Conservation (phyloP, 2,888 invertebrate species). For the Rosalia funebris region DNA sequence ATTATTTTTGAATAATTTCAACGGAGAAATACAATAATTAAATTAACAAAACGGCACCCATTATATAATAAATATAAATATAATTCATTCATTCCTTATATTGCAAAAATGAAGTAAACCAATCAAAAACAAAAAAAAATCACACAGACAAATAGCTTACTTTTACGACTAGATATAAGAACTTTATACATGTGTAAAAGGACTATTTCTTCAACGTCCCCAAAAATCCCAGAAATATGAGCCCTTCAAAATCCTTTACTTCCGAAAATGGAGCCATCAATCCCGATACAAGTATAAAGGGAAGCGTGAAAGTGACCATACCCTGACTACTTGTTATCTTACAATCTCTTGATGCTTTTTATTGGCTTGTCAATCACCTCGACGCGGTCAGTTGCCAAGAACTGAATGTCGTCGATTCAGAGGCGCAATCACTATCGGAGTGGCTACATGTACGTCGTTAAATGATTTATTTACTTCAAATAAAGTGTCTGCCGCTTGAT, state of each 20-base stretch:
- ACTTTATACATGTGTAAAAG: conserved; percentile 30
- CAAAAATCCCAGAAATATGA: conserved; percentile 40
- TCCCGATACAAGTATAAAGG: conserved; percentile 47
- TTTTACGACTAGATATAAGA: too few species aligned
- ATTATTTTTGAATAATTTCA: too few species aligned
- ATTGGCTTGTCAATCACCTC: conserved; percentile 52
- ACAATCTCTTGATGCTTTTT: conserved; percentile 53
- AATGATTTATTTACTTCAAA: conserved; percentile 39
- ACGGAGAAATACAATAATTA: too few species aligned
- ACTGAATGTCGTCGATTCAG: conserved; percentile 35
- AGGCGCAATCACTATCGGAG: conserved; percentile 27
- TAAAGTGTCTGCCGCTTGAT: conserved; percentile 28
- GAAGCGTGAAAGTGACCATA: conserved; percentile 50
- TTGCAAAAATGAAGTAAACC: too few species aligned
- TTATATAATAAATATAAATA: too few species aligned
- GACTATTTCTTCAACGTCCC: conserved; percentile 17
- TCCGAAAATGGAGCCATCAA: conserved; percentile 49
- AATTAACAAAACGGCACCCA: too few species aligned
- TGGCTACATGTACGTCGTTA: conserved; percentile 30
- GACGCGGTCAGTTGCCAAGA: conserved; percentile 46
- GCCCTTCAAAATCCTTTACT: conserved; percentile 44
- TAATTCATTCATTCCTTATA: too few species aligned
- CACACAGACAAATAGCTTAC: too few species aligned
- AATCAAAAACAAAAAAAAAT: too few species aligned
- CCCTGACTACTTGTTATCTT: conserved; percentile 52